Percentiles rank a stretch among this genome's conserved stretches.
Conservation (phyloP, 2,888 invertebrate species). For the Tuta absoluta region DNA sequence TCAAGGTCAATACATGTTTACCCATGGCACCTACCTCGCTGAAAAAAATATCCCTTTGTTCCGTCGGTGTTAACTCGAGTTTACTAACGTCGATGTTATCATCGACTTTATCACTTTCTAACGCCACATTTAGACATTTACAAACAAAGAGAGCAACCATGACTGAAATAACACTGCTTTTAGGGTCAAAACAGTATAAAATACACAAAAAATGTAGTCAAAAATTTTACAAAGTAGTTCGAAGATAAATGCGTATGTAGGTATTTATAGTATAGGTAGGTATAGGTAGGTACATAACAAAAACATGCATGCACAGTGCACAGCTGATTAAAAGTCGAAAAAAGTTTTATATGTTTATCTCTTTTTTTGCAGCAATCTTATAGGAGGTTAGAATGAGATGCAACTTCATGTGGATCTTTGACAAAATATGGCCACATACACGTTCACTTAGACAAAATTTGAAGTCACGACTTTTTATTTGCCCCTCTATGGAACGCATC, state of each 20-base stretch:
- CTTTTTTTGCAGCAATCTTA: not conserved
- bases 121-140: constrained; percentile 88
- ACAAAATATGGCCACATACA: not conserved
- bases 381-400: not conserved
- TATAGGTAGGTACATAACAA: constrained; percentile 32
- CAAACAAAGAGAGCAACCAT: constrained; percentile 84
- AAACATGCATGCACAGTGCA: constrained; percentile 29
- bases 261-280: constrained; percentile 40
- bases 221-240: constrained; percentile 51
- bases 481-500: not conserved
- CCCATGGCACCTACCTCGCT: constrained; percentile 79
- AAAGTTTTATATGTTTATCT: constrained; percentile 9
- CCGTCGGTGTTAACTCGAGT: constrained; percentile 80
- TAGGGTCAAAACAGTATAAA: constrained; percentile 57
- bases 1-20: constrained; percentile 77
- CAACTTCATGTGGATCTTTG: not conserved
- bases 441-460: not conserved
- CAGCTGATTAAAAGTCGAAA: constrained; percentile 31
- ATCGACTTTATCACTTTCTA: constrained; percentile 82
- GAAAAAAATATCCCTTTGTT: constrained; percentile 85
- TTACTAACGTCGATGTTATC: constrained; percentile 79
- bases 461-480: not conserved
- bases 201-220: constrained; percentile 59
- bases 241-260: constrained; percentile 52
- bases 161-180: constrained; percentile 43